phyloP scores from a whole-genome alignment of 2,888 invertebrate genomes.

The Baccha elongata region DNA sequence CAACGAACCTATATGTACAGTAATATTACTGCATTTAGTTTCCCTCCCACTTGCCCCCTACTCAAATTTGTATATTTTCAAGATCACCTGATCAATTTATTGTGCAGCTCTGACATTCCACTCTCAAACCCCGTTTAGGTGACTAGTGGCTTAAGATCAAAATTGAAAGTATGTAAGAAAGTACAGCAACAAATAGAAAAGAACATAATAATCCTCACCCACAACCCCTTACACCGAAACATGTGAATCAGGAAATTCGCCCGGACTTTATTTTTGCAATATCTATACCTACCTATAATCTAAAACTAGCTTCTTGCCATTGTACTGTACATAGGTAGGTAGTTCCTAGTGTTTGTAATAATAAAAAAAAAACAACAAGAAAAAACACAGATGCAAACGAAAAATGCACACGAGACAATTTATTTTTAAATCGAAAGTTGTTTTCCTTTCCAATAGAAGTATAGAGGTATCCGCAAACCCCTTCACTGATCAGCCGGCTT shows the following conservation, averaged over 20 bases:
- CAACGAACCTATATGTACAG: no score
- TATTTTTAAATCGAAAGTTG: slow-evolving; percentile 73
- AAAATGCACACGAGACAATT: slow-evolving; percentile 62
- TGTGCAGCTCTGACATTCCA: slow-evolving; percentile 39
- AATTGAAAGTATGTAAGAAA: slow-evolving; percentile 55
- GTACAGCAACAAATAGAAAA: slow-evolving; percentile 7
- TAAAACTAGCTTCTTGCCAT: slow-evolving; percentile 35
- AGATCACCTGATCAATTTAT: slow-evolving; percentile 49
- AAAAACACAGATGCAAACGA: slow-evolving; percentile 22
- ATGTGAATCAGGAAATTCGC: slow-evolving; percentile 30
- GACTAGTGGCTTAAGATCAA: slow-evolving; percentile 45
- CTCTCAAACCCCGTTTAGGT: neutral
- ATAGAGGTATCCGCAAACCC: slow-evolving; percentile 31
- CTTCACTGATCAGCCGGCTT: slow-evolving; percentile 15
- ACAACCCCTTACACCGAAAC: neutral
- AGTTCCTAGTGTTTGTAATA: neutral
- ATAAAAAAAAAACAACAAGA: slow-evolving; percentile 2
- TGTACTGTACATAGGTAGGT: neutral
- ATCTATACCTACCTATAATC: neutral
- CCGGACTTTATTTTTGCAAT: neutral
- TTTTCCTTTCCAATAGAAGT: slow-evolving; percentile 67
- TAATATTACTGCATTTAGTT: no score
- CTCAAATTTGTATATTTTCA: slow-evolving; percentile 32
- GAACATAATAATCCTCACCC: slow-evolving; percentile 2
- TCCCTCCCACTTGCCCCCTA: neutral